A percentile compares a stretch with the other conserved stretches of the same genome.
Conservation (phyloP, 2,797 vertebrate species). For the Gymnopithys bicolor region DNA sequence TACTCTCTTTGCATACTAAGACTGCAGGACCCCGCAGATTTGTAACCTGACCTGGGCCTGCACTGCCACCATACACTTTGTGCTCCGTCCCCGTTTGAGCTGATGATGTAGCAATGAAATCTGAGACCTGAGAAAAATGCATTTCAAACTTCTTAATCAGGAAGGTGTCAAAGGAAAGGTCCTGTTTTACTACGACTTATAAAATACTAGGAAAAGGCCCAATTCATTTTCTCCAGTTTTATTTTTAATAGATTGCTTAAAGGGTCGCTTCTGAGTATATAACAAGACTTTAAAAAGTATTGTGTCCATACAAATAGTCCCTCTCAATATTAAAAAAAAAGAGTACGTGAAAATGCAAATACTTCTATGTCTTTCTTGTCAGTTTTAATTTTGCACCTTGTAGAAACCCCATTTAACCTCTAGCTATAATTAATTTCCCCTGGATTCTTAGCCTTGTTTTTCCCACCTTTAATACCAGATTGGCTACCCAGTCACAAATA, state of each 20-base stretch:
- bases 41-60: neutral
- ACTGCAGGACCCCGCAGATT: neutral
- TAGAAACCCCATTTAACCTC: neutral
- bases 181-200: constrained; percentile 27
- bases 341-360: neutral
- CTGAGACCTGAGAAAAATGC: neutral
- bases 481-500: neutral
- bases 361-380: neutral
- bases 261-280: neutral
- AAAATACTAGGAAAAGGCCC: constrained; percentile 6
- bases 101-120: constrained; percentile 14
- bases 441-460: neutral
- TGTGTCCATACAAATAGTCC: neutral
- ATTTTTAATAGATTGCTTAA: constrained; percentile 28
- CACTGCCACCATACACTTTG: neutral
- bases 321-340: neutral
- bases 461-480: neutral
- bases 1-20: neutral
- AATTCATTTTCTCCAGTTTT: neutral
- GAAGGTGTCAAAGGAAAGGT: constrained; percentile 1
- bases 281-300: neutral
- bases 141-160: constrained; percentile 31
- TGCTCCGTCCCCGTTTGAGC: neutral
- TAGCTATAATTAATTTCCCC: neutral
- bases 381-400: neutral